Base-by-base conservation (phyloP, 2,797 vertebrate species). In the Okamejei kenojei region DNA sequence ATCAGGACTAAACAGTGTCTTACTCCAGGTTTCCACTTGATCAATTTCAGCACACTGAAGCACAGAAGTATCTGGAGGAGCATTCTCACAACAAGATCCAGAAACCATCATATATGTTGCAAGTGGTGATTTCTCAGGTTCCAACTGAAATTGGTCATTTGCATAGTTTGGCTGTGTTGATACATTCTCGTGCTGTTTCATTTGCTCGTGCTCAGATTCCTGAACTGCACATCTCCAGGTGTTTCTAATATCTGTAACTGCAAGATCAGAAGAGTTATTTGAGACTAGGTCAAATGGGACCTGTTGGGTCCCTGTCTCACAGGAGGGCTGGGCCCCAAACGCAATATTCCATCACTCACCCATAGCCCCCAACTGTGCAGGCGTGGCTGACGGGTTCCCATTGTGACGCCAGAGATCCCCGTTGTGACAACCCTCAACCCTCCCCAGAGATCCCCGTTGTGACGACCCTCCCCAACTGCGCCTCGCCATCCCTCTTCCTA, bases 181-280 rank as follows among this genome's bases (percentile, higher is more conserved):
- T 26, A 1, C 29, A 77, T 68, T 68, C 82, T 94, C 91, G 0
- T n/a, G 93, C 23, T 38, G 23, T 23, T 79, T 94, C 93, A 93
- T 94, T 78, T 13, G 0, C 6, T 58, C 73, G 90, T 77, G 11
- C 76, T 95, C 93, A 79, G 93, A 0, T 29, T 58, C 81, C 68
- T 95, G 86, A 94, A 96, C 15, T 94, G 95, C 95, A 95, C 96
- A 95, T 94, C 96, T 95, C 96, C 96, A 96, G 0, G 96, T 96
- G 82, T 93, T 96, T 95, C 95, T 95, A 73, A 96, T 95, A 94
- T 96, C 96, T 93, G 94, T 94, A 95, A 95, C 97, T 93, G 38
- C 29, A 74, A 92, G 45, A 54, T 74, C 29, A 90, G 29, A 32
- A 38, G 38, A 21, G 9, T 73, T 73, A 68, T 11, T 68, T 1